These are phyloP conservation scores for Fulmarus glacialis DNA, from an alignment of 2,113 vertebrate genomes.

Conservation along the genomic window DNA sequence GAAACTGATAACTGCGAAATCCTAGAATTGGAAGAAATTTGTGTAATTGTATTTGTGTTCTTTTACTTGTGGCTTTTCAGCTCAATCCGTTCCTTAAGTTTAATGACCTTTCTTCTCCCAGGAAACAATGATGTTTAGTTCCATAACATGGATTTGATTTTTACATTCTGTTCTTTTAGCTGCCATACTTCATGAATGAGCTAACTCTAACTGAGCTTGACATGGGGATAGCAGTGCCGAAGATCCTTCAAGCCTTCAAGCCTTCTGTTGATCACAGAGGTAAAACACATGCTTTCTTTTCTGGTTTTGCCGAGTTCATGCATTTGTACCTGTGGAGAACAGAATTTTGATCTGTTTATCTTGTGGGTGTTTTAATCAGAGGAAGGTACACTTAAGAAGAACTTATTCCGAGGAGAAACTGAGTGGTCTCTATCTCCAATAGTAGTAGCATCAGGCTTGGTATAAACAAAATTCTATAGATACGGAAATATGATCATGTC, in stretches of 20 bases:
- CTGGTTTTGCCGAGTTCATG: neutral
- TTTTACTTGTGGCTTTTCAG: neutral
- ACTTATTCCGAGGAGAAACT: neutral
- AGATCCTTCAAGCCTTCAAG: constrained; percentile 91
- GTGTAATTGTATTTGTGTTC: neutral
- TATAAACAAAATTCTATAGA: neutral
- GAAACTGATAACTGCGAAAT: neutral
- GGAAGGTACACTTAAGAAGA: neutral
- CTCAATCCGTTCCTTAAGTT: neutral
- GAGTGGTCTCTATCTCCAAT: neutral
- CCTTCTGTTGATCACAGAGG: constrained; percentile 95
- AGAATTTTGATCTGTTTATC: neutral
- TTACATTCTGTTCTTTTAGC: constrained; percentile 68
- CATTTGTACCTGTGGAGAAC: neutral
- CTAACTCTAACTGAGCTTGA: constrained; percentile 95
- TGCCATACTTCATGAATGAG: constrained; percentile 99
- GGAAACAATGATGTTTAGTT: neutral
- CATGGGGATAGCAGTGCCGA: constrained; percentile 96
- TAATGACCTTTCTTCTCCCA: neutral
- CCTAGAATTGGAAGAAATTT: neutral
- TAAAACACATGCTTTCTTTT: constrained; percentile 51
- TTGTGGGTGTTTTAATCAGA: neutral
- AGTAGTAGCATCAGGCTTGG: neutral
- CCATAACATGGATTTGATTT: neutral
- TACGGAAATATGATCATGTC: neutral